Evolutionary conservation across 2,888 invertebrate genomes (phyloP).

Genomic region (Odontocerum albicorne): DNA sequence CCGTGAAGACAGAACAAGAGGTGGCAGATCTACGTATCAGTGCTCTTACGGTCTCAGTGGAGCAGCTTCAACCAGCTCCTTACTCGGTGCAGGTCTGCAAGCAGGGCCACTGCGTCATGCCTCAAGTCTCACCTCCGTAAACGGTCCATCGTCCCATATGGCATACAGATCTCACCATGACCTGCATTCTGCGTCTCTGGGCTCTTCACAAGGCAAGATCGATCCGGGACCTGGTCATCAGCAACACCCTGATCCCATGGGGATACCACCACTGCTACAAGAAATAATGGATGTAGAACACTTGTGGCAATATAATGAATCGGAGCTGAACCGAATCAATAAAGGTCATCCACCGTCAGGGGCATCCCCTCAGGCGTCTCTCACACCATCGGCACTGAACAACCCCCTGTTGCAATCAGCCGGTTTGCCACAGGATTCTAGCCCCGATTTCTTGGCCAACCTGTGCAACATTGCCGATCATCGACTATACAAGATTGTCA

Average conservation of each 20-base stretch:
- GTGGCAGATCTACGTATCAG: conserved; percentile 94
- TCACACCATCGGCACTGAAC: conserved; percentile 32
- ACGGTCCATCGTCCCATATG: conserved; percentile 51
- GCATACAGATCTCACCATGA: conserved; percentile 38
- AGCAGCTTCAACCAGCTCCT: conserved; percentile 60
- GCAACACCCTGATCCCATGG: conserved; percentile 25
- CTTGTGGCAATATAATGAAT: conserved; percentile 91
- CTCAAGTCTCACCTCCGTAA: conserved; percentile 55
- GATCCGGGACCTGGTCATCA: conserved; percentile 44
- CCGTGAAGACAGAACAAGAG: conserved; percentile 90
- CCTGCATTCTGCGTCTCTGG: conserved; percentile 39
- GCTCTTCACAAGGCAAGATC: conserved; percentile 40
- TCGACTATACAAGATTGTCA: conserved; percentile 94
- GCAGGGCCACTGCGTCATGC: conserved; percentile 51
- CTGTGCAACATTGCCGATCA: conserved; percentile 94
- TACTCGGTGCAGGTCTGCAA: conserved; percentile 51
- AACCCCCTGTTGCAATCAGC: conserved; percentile 54
- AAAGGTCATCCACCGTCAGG: conserved; percentile 44
- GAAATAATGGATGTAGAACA: conserved; percentile 97
- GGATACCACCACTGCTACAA: conserved; percentile 72
- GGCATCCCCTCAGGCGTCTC: conserved; percentile 27
- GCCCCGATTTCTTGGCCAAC: conserved; percentile 85
- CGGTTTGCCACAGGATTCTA: conserved; percentile 63
- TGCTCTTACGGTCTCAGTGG: conserved; percentile 88
- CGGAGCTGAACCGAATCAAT: conserved; percentile 70